Evolutionary conservation across 2,888 invertebrate species (phyloP), one percentile per base, ranked within the genome.

Genomic region (Pinctada fucata): DNA sequence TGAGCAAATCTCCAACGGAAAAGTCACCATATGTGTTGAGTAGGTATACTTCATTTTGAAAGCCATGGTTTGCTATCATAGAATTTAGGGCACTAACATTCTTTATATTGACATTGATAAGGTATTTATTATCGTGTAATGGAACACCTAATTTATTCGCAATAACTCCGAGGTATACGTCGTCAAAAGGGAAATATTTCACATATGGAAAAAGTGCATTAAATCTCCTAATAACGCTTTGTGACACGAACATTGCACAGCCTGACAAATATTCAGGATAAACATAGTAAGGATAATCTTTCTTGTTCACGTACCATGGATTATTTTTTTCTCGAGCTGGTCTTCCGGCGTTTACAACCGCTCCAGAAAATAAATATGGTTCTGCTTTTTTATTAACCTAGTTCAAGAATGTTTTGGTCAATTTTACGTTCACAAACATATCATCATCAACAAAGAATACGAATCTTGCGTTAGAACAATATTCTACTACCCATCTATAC

Each of bases 81-180:
- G 31, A 31, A 31, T 31, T 31, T 31, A 31, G 31, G 31, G 31
- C 31, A 31, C 31, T 31, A 31, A 31, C 31, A 31, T 31, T 31
- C 31, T 31, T 31, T 31, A 31, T 31, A 31, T 31, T 31, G 31
- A 31, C 31, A 31, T 31, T 31, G 31, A 31, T 31, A 31, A 31
- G 31, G 31, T 31, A 31, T 31, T 31, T 31, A 31, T 31, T 31
- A 31, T 31, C 31, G 31, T 31, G 31, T 31, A 31, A 31, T 31
- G 31, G 31, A 5, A 70, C 31, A 3, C 50, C 70, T 58, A 72
- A 4, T 70, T 75, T 75, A 13, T 63, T 69, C n/a, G 76, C 76
- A 10, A 76, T 65, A 2, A 76, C 51, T 76, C 71, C 71, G 3
- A 76, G 16, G 51, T 51, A 76, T 2, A 49, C 70, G 51, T 76